Conservation (phyloP, 2,113 vertebrate genomes). For the Hydrolagus affinis region DNA sequence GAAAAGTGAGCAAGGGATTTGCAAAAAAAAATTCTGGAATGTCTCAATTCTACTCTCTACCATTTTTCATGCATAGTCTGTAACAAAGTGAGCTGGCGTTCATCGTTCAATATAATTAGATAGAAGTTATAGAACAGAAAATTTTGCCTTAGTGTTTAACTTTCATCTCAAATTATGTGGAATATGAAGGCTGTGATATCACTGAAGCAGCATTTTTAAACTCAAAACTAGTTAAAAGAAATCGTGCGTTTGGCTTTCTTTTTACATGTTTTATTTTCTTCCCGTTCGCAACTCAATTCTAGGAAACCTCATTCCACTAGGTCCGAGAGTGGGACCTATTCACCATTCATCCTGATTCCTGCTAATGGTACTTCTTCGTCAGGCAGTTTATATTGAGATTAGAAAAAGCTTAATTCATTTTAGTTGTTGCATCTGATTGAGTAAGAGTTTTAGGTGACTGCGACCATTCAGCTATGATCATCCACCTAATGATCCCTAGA, state of each 20-base stretch:
- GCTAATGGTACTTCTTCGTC: not conserved
- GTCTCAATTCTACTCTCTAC: conserved; percentile 18
- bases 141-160: not conserved
- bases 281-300: not conserved
- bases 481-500: not conserved
- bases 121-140: not conserved
- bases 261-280: not conserved
- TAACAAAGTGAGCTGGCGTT: conserved; percentile 67
- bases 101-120: conserved; percentile 34
- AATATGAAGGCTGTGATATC: not conserved
- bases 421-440: not conserved
- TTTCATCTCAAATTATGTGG: not conserved
- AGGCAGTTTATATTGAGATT: not conserved
- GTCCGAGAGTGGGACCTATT: not conserved
- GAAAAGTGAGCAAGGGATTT: conserved; percentile 40
- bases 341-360: not conserved
- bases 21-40: conserved; percentile 36
- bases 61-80: conserved; percentile 50
- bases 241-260: not conserved
- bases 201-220: not conserved
- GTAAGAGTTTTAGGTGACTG: too few relatives aligned
- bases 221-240: not conserved
- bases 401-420: not conserved
- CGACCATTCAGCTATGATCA: not conserved
- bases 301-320: not conserved